Conservation (phyloP, 2,888 invertebrate genomes). For the Drosophila cracens region DNA sequence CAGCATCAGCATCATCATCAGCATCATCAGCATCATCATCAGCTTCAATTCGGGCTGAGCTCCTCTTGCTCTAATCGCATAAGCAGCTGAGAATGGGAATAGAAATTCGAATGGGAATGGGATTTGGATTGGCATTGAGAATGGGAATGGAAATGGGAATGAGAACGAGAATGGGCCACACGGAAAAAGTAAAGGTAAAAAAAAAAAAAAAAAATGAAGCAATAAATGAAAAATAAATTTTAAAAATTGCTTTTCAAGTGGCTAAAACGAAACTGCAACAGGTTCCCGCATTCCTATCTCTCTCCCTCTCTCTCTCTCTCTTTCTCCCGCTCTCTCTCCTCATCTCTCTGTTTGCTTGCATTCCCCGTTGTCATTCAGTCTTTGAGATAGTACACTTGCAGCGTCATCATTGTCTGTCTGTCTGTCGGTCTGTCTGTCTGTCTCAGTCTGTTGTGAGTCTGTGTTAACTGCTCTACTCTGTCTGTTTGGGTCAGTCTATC, state of each 20-base stretch:
- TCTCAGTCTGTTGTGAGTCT: constrained; percentile 16
- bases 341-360: constrained; percentile 3
- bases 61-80: constrained; percentile 69
- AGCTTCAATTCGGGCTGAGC: constrained; percentile 39
- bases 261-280: constrained; percentile 59
- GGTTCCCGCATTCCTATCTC: constrained; percentile 36
- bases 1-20: constrained; percentile 5
- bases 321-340: constrained; percentile 1
- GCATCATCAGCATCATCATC: constrained; percentile 4
- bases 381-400: constrained; percentile 37
- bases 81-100: constrained; percentile 58
- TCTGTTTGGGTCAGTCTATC: constrained; percentile 2
- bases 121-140: not conserved
- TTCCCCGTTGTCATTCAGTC: constrained; percentile 22
- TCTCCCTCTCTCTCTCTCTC: not conserved
- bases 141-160: not conserved
- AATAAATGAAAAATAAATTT: constrained; percentile 78
- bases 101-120: not conserved
- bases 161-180: constrained; percentile 49
- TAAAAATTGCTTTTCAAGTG: constrained; percentile 75
- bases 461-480: constrained; percentile 14
- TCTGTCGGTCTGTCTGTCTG: constrained; percentile 23
- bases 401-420: constrained; percentile 53
- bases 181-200: constrained; percentile 45
- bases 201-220: constrained; percentile 70